Conservation (phyloP, 2,888 invertebrate species). For the Volucella inflata region DNA sequence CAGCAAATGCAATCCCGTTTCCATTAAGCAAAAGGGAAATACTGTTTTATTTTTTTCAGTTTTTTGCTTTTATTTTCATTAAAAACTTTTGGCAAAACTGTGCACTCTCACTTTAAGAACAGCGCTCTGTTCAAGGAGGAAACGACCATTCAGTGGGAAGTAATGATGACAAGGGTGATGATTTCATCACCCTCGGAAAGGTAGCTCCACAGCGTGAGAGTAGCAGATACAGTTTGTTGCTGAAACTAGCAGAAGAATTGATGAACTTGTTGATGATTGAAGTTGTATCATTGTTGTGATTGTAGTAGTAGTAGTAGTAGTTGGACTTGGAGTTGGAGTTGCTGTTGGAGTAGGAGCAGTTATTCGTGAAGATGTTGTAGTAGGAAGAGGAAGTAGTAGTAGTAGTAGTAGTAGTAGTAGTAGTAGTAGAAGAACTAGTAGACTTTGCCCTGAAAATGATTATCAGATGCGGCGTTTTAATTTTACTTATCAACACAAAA, state of each 20-base stretch:
- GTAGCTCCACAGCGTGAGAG: slow-evolving; percentile 63
- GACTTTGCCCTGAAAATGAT: slow-evolving; percentile 84
- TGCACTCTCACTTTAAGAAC: background rate
- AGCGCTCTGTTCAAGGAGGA: slow-evolving; percentile 62
- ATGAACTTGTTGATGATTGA: slow-evolving; percentile 71
- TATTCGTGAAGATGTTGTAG: slow-evolving; percentile 80
- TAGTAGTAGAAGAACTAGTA: slow-evolving; percentile 82
- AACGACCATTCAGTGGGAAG: slow-evolving; percentile 56
- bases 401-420: slow-evolving; percentile 81
- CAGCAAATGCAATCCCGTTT: slow-evolving; percentile 29
- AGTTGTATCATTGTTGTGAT: slow-evolving; percentile 78
- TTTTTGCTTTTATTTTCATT: slow-evolving; percentile 12
- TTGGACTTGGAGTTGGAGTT: slow-evolving; percentile 79
- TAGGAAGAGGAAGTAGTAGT: slow-evolving; percentile 81
- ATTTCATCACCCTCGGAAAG: slow-evolving; percentile 60
- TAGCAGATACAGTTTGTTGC: slow-evolving; percentile 65
- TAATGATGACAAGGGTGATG: slow-evolving; percentile 55
- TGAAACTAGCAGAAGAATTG: slow-evolving; percentile 74
- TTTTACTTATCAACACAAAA: slow-evolving; percentile 73
- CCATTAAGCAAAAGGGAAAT: slow-evolving; percentile 21
- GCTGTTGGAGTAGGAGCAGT: slow-evolving; percentile 79
- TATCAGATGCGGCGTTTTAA: slow-evolving; percentile 83
- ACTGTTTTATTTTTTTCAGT: background rate
- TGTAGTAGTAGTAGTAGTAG: slow-evolving; percentile 80
- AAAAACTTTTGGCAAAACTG: slow-evolving; percentile 1